These are phyloP conservation scores for Digitonthophagus gazella DNA, from an alignment of 2,888 invertebrate genomes.

Conservation along the genomic window DNA sequence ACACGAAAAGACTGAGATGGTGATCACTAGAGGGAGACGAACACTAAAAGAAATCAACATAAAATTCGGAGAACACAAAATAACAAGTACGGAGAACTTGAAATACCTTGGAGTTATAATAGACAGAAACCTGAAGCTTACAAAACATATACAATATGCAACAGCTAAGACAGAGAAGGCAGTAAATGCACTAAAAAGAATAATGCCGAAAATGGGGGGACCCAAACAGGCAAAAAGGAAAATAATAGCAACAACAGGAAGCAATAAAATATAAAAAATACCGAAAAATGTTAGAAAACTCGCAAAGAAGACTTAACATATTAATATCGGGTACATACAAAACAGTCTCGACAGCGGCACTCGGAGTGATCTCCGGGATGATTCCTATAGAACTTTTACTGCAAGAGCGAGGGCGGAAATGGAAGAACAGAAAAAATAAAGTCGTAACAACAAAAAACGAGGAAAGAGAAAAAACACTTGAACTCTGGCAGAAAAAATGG, in stretches of 20 bases:
- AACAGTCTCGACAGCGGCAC: neutral
- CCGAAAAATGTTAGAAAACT: neutral
- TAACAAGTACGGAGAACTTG: neutral
- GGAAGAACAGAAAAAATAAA: neutral
- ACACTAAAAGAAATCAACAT: neutral
- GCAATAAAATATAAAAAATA: neutral
- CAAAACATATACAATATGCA: neutral
- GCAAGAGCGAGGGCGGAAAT: neutral
- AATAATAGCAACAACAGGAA: neutral
- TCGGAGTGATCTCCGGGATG: neutral
- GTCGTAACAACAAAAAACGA: neutral
- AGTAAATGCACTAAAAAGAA: neutral
- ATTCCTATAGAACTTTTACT: neutral
- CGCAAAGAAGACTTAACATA: neutral
- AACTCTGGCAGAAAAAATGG: conserved; percentile 1
- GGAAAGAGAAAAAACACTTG: neutral
- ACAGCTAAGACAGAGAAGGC: neutral
- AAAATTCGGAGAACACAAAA: neutral
- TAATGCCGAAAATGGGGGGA: conserved; percentile 2
- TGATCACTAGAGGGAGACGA: neutral
- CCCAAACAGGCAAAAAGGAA: neutral
- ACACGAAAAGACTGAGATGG: neutral
- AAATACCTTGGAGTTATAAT: conserved; percentile 7
- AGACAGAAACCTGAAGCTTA: neutral
- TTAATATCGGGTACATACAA: neutral